Evolutionary conservation across 2,888 invertebrate genomes (phyloP).

Genomic region (Syrphus vitripennis): DNA sequence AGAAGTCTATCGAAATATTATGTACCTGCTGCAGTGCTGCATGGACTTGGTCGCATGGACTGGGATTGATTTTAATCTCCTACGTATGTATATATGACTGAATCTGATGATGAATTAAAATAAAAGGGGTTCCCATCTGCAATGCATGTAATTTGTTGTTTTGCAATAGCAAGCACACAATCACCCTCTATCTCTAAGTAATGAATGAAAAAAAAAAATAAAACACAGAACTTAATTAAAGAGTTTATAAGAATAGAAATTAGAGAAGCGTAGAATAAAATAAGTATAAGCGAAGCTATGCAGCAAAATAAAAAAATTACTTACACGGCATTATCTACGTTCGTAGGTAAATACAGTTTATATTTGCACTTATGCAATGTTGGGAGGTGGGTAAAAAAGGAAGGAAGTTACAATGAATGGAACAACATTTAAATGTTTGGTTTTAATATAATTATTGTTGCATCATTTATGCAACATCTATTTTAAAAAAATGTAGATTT

Average conservation of each 20-base stretch:
- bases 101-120: not conserved
- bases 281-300: not conserved
- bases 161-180: slow-evolving; percentile 23
- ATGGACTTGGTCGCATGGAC: not conserved
- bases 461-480: not conserved
- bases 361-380: not conserved
- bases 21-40: not conserved
- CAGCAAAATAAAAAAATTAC: not conserved
- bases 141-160: slow-evolving; percentile 23
- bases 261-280: not conserved
- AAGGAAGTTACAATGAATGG: not conserved
- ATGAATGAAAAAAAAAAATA: slow-evolving; percentile 19
- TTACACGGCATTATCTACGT: not conserved
- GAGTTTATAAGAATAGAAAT: not conserved
- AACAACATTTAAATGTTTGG: not conserved
- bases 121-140: slow-evolving; percentile 25
- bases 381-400: not conserved
- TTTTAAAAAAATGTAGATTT: not conserved
- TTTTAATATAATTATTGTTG: not conserved
- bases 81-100: not conserved
- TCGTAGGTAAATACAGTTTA: no score
- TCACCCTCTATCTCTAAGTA: slow-evolving; percentile 5
- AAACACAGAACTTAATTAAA: slow-evolving; percentile 29
- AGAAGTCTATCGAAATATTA: not conserved
- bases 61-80: slow-evolving; percentile 22